These are phyloP conservation scores for Heliconius ethilla DNA, from an alignment of 2,888 invertebrate genomes.

Conservation along the genomic window DNA sequence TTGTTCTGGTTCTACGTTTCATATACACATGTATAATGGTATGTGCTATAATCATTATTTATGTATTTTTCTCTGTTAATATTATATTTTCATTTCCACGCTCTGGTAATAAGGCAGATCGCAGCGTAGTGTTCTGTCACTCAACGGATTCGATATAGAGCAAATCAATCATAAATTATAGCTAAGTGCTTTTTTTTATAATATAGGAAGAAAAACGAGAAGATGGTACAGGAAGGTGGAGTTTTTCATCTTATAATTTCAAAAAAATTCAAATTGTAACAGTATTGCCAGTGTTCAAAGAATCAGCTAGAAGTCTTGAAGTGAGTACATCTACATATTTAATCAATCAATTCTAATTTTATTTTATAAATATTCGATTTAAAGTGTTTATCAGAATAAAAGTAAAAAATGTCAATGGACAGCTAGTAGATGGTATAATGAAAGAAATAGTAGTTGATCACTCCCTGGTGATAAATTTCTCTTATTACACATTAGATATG, in stretches of 20 bases:
- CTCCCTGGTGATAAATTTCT: too few species aligned
- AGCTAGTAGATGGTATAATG: too few species aligned
- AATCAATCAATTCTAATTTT: background rate
- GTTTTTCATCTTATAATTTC: background rate
- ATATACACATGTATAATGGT: slow-evolving; percentile 5
- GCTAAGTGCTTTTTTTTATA: background rate
- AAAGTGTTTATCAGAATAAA: too few species aligned
- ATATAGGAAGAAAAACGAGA: background rate
- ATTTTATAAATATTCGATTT: too few species aligned
- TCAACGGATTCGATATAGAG: background rate
- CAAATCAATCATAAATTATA: background rate
- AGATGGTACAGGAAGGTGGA: background rate
- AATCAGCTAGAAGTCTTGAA: background rate
- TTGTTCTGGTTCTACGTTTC: background rate
- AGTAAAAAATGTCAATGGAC: too few species aligned
- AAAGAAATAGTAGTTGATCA: too few species aligned
- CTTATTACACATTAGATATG: too few species aligned
- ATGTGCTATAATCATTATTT: background rate
- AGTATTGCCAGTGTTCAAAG: background rate
- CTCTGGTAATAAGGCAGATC: too few species aligned
- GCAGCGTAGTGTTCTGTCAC: too few species aligned
- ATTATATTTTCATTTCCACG: too few species aligned
- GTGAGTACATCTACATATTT: background rate
- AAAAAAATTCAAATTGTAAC: background rate
- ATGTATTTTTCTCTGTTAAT: too few species aligned